Evolutionary conservation across 2,113 vertebrate species (phyloP).

Genomic region (Siniperca chuatsi): DNA sequence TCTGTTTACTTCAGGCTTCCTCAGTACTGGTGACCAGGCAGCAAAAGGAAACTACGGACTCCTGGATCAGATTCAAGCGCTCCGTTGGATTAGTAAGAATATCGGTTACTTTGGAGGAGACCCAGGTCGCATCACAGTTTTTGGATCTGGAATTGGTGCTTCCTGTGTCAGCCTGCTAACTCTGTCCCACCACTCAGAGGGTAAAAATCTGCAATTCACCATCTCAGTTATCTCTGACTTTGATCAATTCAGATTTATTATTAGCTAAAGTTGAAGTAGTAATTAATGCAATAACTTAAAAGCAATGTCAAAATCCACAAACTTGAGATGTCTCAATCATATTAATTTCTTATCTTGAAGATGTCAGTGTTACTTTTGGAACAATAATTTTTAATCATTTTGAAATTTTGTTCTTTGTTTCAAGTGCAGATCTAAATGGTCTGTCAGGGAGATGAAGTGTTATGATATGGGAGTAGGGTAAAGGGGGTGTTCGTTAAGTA

Average conservation of each 20-base stretch:
- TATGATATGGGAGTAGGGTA: conserved; percentile 62
- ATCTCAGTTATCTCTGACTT: not conserved
- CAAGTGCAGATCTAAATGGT: conserved; percentile 50
- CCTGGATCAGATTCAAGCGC: conserved; percentile 97
- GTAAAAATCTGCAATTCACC: conserved; percentile 79
- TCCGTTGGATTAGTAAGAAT: conserved; percentile 98
- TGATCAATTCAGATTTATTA: not conserved
- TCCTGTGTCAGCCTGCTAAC: conserved; percentile 93
- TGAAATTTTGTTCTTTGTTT: conserved; percentile 38
- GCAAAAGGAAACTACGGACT: conserved; percentile 98
- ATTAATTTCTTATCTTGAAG: conserved; percentile 9
- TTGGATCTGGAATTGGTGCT: conserved; percentile 92
- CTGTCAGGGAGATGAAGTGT: conserved; percentile 63
- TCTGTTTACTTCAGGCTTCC: conserved; percentile 87
- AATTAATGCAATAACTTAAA: conserved; percentile 2
- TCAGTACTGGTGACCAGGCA: conserved; percentile 97
- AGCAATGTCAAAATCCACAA: conserved; percentile 16
- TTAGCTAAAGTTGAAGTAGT: not conserved
- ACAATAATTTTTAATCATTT: conserved; percentile 28
- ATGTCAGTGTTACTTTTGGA: not conserved
- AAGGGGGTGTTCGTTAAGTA: conserved; percentile 68
- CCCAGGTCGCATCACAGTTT: conserved; percentile 93
- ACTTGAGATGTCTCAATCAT: not conserved
- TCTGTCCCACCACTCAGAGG: conserved; percentile 97
- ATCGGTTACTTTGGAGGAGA: conserved; percentile 97